These are phyloP conservation scores for Vultur gryphus DNA, from an alignment of 2,797 vertebrate species.

Conservation along the genomic window DNA sequence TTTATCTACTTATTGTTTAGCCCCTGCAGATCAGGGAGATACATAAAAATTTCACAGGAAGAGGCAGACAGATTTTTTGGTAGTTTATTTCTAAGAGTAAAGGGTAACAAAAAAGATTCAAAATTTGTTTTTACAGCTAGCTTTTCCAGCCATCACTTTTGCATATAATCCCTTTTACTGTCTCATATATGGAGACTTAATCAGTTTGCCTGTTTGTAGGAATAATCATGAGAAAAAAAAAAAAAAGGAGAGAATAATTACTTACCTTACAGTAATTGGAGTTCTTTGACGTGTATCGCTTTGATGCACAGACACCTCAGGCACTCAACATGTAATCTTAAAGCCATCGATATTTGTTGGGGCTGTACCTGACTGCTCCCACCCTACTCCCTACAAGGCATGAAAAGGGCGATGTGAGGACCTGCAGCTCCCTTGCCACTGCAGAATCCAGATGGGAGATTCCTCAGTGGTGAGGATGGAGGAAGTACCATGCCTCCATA, in stretches of 20 bases:
- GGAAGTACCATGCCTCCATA: not conserved
- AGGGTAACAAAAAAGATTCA: not conserved
- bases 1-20: not conserved
- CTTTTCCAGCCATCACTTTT: not conserved
- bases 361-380: not conserved
- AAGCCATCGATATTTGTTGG: not conserved
- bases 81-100: not conserved
- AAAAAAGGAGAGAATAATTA: not conserved
- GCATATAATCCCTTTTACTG: not conserved
- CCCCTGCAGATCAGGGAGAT: not conserved
- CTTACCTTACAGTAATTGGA: not conserved
- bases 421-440: not conserved
- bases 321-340: not conserved
- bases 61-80: not conserved
- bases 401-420: not conserved
- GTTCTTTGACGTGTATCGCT: not conserved
- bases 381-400: not conserved
- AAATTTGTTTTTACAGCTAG: not conserved
- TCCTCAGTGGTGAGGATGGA: not conserved
- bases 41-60: not conserved
- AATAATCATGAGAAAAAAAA: not conserved
- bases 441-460: not conserved
- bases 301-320: slow-evolving; percentile 4
- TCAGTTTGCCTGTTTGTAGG: not conserved
- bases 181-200: not conserved